Conservation (phyloP, 2,113 vertebrate genomes). For the Charadrius vociferus region DNA sequence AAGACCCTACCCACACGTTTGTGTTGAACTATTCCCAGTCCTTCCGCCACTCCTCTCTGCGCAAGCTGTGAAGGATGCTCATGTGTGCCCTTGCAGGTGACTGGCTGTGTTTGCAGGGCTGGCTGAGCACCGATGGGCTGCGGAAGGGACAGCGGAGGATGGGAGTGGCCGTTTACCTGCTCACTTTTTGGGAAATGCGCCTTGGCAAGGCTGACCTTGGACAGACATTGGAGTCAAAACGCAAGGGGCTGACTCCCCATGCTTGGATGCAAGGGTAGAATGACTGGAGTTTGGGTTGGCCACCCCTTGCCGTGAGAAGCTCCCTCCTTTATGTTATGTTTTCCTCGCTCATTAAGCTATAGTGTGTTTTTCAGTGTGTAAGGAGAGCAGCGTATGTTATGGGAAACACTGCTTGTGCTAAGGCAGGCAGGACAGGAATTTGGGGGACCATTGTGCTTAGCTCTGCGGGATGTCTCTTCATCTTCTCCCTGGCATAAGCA, state of each 20-base stretch:
- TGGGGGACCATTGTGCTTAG: neutral
- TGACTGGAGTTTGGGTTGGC: neutral
- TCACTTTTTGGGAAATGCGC: neutral
- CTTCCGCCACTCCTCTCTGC: neutral
- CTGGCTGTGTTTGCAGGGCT: neutral
- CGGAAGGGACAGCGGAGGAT: neutral
- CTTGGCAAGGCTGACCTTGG: neutral
- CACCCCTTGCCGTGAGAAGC: neutral
- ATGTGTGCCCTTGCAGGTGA: fast-evolving
- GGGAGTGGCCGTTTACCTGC: neutral
- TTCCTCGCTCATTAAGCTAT: neutral
- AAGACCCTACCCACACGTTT: neutral
- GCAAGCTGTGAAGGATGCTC: neutral
- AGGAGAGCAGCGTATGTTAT: neutral
- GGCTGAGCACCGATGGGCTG: fast-evolving
- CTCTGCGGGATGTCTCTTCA: neutral
- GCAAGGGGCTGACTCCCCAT: neutral
- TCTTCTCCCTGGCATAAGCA: neutral
- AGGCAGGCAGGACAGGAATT: neutral
- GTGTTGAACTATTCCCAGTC: neutral
- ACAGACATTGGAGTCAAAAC: neutral
- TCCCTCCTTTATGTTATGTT: neutral
- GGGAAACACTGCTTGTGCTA: fast-evolving
- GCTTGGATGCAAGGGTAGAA: neutral
- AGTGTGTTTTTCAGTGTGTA: neutral